Evolutionary conservation across 2,797 vertebrate genomes (phyloP).

Genomic region (Esox lucius): DNA sequence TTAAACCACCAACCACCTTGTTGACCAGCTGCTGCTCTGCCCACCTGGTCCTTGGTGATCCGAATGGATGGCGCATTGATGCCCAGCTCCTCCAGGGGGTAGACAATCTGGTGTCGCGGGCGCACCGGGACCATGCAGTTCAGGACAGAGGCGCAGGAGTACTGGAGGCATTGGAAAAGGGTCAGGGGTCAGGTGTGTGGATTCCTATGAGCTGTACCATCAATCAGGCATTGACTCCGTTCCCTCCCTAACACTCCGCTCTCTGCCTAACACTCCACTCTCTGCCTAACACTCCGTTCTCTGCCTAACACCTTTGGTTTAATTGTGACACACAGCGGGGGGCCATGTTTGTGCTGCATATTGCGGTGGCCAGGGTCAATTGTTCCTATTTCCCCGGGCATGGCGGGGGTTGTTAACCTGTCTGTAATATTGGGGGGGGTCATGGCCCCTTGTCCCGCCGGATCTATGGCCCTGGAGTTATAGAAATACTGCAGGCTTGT

Average conservation of each 20-base stretch:
- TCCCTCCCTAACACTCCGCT: not conserved
- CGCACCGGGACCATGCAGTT: conserved; percentile 87
- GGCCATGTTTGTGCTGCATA: too few relatives aligned
- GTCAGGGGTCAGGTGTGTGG: not conserved
- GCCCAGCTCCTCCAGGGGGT: conserved; percentile 91
- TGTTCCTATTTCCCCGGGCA: too few relatives aligned
- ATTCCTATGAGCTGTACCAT: conserved; percentile 48
- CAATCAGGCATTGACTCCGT: conserved; percentile 33
- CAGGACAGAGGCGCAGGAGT: conserved; percentile 78
- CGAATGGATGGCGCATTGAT: conserved; percentile 82
- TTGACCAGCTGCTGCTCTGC: conserved; percentile 74
- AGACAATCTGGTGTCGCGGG: conserved; percentile 91
- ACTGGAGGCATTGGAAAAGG: conserved; percentile 70
- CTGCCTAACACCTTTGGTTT: not conserved
- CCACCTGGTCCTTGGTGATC: conserved; percentile 90
- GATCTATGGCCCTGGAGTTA: too few relatives aligned
- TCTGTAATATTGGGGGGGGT: too few relatives aligned
- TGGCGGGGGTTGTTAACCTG: too few relatives aligned
- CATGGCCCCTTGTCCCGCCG: too few relatives aligned
- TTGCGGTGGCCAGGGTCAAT: too few relatives aligned
- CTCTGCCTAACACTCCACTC: not conserved
- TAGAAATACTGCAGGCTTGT: too few relatives aligned
- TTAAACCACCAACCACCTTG: conserved; percentile 48
- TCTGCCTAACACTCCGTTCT: not conserved
- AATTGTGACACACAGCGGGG: too few relatives aligned